These are phyloP conservation scores for Archocentrus centrarchus DNA, from an alignment of 2,113 vertebrate species.

Conservation along the genomic window DNA sequence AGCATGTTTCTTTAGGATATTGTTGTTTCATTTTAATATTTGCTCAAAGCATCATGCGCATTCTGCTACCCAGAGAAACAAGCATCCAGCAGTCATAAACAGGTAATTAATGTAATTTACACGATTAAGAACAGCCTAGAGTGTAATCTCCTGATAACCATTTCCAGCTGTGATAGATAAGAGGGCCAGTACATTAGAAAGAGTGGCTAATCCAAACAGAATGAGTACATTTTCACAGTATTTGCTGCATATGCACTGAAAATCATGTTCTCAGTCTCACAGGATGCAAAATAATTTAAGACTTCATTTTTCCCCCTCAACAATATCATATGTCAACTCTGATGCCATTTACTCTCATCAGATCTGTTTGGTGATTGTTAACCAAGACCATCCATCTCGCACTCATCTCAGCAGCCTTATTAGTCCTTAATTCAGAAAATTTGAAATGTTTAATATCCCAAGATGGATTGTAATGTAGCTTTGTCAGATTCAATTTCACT, in stretches of 20 bases:
- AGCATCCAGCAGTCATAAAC: constrained; percentile 12
- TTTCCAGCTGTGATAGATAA: constrained; percentile 28
- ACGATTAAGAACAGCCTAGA: constrained; percentile 27
- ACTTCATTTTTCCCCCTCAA: constrained; percentile 57
- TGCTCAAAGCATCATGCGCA: constrained; percentile 4
- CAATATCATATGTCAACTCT: constrained; percentile 69
- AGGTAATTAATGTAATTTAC: constrained; percentile 56
- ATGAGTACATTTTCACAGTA: neutral
- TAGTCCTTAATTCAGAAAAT: constrained; percentile 84
- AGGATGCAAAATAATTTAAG: constrained; percentile 55
- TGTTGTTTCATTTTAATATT: constrained; percentile 1
- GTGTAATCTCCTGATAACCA: constrained; percentile 38
- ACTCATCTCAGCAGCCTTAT: constrained; percentile 80
- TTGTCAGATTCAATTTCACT: constrained; percentile 83
- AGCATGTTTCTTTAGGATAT: constrained; percentile 6
- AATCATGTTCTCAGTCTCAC: constrained; percentile 20
- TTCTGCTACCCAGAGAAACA: neutral
- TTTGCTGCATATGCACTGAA: neutral
- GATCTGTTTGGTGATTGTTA: constrained; percentile 73
- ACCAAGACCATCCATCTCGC: constrained; percentile 80
- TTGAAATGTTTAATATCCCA: constrained; percentile 86
- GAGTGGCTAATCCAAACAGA: neutral
- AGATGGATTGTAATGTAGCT: constrained; percentile 86
- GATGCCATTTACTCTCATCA: constrained; percentile 71
- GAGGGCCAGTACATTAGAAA: constrained; percentile 8